These are phyloP conservation scores for Myrmecobius fasciatus DNA, from an alignment of 2,113 vertebrate genomes.

Conservation along the genomic window DNA sequence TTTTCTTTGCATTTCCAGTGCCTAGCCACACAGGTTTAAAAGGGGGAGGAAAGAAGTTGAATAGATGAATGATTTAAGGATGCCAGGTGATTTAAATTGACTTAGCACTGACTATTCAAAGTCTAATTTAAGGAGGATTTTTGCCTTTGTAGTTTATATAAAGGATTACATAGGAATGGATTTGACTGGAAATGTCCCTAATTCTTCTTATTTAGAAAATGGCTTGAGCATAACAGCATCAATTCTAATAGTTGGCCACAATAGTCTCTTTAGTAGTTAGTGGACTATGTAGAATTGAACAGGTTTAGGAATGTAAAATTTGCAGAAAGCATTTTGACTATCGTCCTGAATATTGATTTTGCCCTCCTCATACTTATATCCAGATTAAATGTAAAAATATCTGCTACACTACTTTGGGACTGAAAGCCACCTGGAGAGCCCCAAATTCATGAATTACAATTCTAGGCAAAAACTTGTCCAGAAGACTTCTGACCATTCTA, in stretches of 20 bases:
- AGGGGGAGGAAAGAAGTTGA: neutral
- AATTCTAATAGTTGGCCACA: neutral
- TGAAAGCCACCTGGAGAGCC: neutral
- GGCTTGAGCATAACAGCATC: neutral
- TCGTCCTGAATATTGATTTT: neutral
- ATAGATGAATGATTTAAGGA: neutral
- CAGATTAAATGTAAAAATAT: neutral
- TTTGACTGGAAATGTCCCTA: slow-evolving; percentile 1
- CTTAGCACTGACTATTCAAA: neutral
- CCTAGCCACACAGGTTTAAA: neutral
- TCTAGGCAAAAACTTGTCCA: neutral
- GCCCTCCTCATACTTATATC: neutral
- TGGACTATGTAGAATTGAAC: neutral
- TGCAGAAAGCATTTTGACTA: neutral
- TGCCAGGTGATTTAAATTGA: neutral
- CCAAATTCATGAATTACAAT: neutral
- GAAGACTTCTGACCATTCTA: neutral
- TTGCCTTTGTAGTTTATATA: neutral
- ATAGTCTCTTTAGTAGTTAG: neutral
- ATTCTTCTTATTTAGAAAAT: neutral
- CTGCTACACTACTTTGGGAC: neutral
- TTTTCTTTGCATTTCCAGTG: neutral
- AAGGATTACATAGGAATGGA: neutral
- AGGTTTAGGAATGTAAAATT: neutral
- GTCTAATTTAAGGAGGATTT: neutral